phyloP scores from a whole-genome alignment of 2,888 invertebrate genomes.

The Glyphotaelius pellucidus region DNA sequence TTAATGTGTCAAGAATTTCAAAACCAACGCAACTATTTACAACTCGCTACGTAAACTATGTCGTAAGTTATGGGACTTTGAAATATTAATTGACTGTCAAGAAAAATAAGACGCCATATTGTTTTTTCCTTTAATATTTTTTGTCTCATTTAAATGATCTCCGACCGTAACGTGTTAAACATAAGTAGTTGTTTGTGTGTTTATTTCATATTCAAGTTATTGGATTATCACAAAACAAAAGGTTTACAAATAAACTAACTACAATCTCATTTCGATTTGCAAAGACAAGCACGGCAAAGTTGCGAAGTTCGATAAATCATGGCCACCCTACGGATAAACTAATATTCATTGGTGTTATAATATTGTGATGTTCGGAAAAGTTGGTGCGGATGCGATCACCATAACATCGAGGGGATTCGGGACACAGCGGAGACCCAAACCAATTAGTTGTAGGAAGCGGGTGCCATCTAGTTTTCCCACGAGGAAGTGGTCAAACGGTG shows the following conservation, averaged over 20 bases:
- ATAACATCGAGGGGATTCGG: constrained; percentile 33
- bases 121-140: no score
- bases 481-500: constrained; percentile 6
- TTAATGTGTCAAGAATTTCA: no score
- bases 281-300: constrained; percentile 2
- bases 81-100: no score
- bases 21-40: background rate
- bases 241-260: background rate
- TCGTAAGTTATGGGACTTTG: background rate
- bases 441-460: constrained; percentile 28
- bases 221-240: background rate
- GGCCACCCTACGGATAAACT: constrained; percentile 38
- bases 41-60: background rate
- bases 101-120: background rate
- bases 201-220: background rate
- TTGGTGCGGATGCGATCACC: constrained; percentile 37
- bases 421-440: constrained; percentile 51
- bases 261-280: constrained; percentile 25
- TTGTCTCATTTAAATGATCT: background rate
- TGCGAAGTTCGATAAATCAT: constrained; percentile 34
- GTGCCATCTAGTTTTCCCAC: constrained; percentile 11
- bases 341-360: constrained; percentile 47
- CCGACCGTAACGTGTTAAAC: background rate
- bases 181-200: background rate
- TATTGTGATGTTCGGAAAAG: constrained; percentile 39